phyloP scores from a whole-genome alignment of 2,888 invertebrate species.

The Brenthis hecate region DNA sequence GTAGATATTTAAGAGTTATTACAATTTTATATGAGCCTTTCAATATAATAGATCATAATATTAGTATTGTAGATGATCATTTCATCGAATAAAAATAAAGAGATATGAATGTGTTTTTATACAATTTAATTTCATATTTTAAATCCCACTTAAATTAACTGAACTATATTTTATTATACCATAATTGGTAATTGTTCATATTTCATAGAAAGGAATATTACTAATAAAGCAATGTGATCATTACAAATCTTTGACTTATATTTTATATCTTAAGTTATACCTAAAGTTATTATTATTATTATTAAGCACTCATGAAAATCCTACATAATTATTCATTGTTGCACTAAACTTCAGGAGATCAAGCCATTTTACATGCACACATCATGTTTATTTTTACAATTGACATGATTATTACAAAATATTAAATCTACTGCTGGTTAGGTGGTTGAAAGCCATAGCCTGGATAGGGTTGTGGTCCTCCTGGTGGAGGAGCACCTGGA shows the following conservation, averaged over 20 bases:
- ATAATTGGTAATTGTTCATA: constrained; percentile 6
- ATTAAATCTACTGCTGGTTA: constrained; percentile 78
- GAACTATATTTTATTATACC: constrained; percentile 5
- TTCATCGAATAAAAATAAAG: constrained; percentile 4
- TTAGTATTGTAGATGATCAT: neutral
- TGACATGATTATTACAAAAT: constrained; percentile 6
- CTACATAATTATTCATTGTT: neutral
- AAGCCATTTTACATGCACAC: constrained; percentile 2
- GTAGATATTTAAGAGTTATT: too few species aligned
- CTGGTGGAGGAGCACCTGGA: constrained; percentile 86
- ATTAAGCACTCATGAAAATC: neutral
- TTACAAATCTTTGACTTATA: neutral
- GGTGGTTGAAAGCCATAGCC: constrained; percentile 92
- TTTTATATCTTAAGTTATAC: neutral
- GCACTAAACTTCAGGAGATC: constrained; percentile 1
- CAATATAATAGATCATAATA: too few species aligned
- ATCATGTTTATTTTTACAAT: constrained; percentile 16
- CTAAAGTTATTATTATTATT: neutral
- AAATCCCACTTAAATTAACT: constrained; percentile 12
- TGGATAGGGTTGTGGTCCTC: constrained; percentile 88
- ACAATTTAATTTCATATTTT: constrained; percentile 5
- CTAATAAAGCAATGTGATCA: neutral
- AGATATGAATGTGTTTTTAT: neutral
- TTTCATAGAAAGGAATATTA: constrained; percentile 4
- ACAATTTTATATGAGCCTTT: too few species aligned